Percentiles rank a stretch among this genome's conserved stretches.
These are phyloP conservation scores for Chondrosia reniformis DNA, from an alignment of 37 sponge, comb jelly and placozoan species.

Conservation along the genomic window DNA sequence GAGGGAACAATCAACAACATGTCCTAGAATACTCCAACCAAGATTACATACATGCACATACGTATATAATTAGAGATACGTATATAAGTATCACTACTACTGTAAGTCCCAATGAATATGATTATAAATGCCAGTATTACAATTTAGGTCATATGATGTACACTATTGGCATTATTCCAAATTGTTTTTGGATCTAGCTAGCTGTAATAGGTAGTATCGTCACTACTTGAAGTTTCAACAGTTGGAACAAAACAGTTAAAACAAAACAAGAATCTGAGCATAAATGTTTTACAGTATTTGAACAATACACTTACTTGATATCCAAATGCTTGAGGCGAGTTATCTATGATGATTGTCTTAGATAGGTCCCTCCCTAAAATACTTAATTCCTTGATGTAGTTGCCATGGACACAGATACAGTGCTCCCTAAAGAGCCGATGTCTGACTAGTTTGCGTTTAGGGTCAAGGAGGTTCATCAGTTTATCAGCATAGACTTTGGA, in stretches of 20 bases:
- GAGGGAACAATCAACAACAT: not conserved
- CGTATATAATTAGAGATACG: too few relatives aligned
- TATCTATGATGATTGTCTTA: constrained; percentile 93
- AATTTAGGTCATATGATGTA: too few relatives aligned
- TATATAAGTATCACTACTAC: not conserved
- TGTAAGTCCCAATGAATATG: not conserved
- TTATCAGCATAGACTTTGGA: constrained; percentile 89
- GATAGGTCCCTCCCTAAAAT: constrained; percentile 90
- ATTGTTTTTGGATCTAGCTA: too few relatives aligned
- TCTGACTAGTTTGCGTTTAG: constrained; percentile 68
- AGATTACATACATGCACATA: not conserved
- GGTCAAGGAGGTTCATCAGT: constrained; percentile 85
- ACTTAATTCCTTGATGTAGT: constrained; percentile 90
- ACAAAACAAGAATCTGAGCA: not conserved
- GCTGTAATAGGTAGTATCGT: too few relatives aligned
- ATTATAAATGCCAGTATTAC: too few relatives aligned
- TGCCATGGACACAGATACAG: constrained; percentile 83
- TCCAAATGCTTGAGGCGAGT: constrained; percentile 96
- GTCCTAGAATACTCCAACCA: not conserved
- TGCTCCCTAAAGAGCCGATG: constrained; percentile 94
- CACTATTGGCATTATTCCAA: too few relatives aligned
- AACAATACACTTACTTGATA: constrained; percentile 80
- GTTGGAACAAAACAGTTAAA: not conserved
- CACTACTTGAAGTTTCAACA: not conserved
- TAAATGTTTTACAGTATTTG: not conserved